These are phyloP conservation scores for Bagarius yarrelli DNA, from an alignment of 2,113 vertebrate species.

Conservation along the genomic window DNA sequence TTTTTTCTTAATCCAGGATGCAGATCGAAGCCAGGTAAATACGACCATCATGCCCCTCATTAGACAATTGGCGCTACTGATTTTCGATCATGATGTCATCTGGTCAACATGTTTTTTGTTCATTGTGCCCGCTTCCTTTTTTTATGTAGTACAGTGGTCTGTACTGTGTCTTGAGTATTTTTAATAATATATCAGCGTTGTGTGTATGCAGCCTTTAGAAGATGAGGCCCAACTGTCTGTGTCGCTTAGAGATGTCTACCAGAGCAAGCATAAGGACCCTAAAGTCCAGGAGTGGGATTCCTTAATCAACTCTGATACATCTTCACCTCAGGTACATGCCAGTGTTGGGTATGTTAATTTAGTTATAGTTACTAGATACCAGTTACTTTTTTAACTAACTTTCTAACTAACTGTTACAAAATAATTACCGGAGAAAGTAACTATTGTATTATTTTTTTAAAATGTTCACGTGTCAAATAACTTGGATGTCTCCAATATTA, in stretches of 20 bases:
- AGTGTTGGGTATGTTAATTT: too few species aligned
- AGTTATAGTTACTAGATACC: too few species aligned
- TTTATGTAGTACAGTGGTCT: too few species aligned
- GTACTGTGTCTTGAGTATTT: neutral
- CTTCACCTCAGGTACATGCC: conserved; percentile 76
- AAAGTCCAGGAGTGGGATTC: conserved; percentile 72
- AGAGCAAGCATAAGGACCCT: conserved; percentile 76
- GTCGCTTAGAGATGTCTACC: conserved; percentile 87
- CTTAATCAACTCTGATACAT: conserved; percentile 67
- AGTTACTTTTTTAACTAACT: too few species aligned
- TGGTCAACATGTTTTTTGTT: neutral
- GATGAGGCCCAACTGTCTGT: conserved; percentile 67
- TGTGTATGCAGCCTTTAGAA: conserved; percentile 62
- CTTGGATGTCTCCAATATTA: too few species aligned
- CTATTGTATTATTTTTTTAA: too few species aligned
- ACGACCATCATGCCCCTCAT: neutral
- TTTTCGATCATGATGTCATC: neutral
- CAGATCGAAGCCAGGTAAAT: conserved; percentile 69
- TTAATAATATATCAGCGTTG: conserved; percentile 3
- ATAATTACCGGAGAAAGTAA: too few species aligned
- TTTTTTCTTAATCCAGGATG: conserved; percentile 63
- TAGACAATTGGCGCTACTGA: too few species aligned
- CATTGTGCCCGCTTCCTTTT: too few species aligned
- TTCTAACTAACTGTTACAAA: too few species aligned
- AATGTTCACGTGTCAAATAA: too few species aligned